phyloP scores from a whole-genome alignment of 2,797 vertebrate species.

The Melanitta fusca region DNA sequence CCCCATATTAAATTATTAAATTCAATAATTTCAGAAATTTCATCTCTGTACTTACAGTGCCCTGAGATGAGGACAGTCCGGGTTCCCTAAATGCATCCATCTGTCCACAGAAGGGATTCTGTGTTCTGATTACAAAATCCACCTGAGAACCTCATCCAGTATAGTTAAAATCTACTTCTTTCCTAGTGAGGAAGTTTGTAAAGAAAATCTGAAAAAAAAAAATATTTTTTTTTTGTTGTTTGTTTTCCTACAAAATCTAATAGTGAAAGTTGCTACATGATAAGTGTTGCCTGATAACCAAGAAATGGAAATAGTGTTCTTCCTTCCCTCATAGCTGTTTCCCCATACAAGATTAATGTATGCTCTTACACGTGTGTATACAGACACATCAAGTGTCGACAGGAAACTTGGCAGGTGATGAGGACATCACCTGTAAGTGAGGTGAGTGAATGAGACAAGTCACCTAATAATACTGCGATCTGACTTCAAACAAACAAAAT shows the following conservation, averaged over 20 bases:
- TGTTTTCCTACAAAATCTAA: background rate
- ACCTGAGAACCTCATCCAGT: background rate
- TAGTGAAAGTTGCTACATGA: background rate
- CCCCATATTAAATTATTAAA: background rate
- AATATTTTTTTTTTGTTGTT: background rate
- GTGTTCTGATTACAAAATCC: background rate
- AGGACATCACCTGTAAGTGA: background rate
- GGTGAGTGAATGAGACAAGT: background rate
- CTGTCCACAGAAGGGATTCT: background rate
- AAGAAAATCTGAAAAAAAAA: background rate
- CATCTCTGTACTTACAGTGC: background rate
- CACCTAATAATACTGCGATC: background rate
- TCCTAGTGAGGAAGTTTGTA: background rate
- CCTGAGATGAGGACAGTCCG: background rate
- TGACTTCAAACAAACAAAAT: background rate
- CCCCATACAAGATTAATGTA: background rate
- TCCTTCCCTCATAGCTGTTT: background rate
- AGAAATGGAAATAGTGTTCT: background rate
- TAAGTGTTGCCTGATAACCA: background rate
- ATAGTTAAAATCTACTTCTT: background rate
- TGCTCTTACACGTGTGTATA: background rate
- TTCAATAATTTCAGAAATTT: conserved; percentile 24
- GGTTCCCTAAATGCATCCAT: background rate
- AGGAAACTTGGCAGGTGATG: background rate
- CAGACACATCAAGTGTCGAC: background rate